A percentile compares a stretch with the other conserved stretches of the same genome.
phyloP scores from a whole-genome alignment of 2,888 invertebrate genomes.

The Tigriopus californicus region DNA sequence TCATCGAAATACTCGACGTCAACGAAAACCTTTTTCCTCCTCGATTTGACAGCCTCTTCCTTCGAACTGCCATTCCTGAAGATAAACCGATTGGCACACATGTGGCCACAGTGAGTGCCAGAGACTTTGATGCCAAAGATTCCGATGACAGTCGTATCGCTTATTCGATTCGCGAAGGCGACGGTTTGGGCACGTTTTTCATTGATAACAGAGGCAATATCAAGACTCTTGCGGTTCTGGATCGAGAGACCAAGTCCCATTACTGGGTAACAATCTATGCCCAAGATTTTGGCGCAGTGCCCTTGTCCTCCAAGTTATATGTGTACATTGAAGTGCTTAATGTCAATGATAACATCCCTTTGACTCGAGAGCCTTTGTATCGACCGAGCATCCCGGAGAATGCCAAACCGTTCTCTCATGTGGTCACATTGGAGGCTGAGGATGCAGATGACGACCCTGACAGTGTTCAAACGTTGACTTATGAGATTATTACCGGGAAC shows the following conservation, averaged over 20 bases:
- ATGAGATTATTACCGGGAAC: conserved; percentile 72
- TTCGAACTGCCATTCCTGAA: conserved; percentile 41
- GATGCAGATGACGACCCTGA: conserved; percentile 55
- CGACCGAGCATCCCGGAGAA: conserved; percentile 60
- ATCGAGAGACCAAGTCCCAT: conserved; percentile 63
- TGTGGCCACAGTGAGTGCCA: conserved; percentile 56
- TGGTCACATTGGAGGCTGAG: conserved; percentile 52
- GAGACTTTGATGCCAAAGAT: conserved; percentile 60
- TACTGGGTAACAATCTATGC: conserved; percentile 91
- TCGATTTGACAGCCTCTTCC: conserved; percentile 16
- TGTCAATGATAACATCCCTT: conserved; percentile 82
- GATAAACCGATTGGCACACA: conserved; percentile 55
- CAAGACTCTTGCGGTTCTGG: conserved; percentile 60
- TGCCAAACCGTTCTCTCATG: conserved; percentile 47
- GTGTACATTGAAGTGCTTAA: conserved; percentile 67
- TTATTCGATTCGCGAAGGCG: conserved; percentile 70
- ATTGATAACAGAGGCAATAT: conserved; percentile 73
- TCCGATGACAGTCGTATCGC: conserved; percentile 60
- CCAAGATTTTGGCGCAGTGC: conserved; percentile 73
- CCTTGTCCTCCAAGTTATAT: conserved; percentile 61
- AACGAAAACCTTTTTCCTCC: conserved; percentile 56
- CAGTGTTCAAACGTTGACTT: conserved; percentile 45
- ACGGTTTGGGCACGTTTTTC: conserved; percentile 75
- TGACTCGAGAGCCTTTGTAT: conserved; percentile 70
- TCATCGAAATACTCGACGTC: conserved; percentile 55